phyloP scores from a whole-genome alignment of 2,888 invertebrate genomes.

The Himalopsyche anomala region DNA sequence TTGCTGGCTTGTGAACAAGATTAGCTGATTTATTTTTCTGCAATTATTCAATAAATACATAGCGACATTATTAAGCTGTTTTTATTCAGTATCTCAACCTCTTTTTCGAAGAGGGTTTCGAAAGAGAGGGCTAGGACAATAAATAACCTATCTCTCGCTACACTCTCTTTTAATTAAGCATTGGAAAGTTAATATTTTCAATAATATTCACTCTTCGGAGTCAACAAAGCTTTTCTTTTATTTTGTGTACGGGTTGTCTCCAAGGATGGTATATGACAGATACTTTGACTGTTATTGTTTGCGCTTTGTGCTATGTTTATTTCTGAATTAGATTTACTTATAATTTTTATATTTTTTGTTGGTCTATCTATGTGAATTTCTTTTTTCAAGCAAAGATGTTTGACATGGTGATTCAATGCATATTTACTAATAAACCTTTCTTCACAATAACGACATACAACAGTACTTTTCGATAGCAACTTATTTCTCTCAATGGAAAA shows the following conservation, averaged over 20 bases:
- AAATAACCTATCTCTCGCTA: too few species aligned
- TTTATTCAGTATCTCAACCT: too few species aligned
- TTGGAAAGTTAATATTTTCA: not conserved
- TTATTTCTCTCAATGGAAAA: conserved; percentile 25
- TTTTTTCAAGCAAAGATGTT: conserved; percentile 68
- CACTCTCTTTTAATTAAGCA: too few species aligned
- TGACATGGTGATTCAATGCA: conserved; percentile 69
- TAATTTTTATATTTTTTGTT: not conserved
- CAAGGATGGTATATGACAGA: not conserved
- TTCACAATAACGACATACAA: conserved; percentile 68
- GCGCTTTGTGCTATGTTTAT: not conserved
- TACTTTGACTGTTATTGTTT: not conserved
- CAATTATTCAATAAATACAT: too few species aligned
- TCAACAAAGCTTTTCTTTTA: conserved; percentile 19
- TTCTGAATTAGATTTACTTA: conserved; percentile 32
- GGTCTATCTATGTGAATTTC: not conserved
- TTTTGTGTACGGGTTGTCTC: not conserved
- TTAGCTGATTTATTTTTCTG: too few species aligned
- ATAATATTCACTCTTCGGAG: conserved; percentile 11
- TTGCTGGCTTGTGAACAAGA: too few species aligned
- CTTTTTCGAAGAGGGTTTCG: too few species aligned
- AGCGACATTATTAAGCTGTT: too few species aligned
- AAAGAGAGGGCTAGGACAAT: too few species aligned
- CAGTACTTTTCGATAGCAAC: conserved; percentile 46
- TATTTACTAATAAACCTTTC: conserved; percentile 68